Evolutionary conservation across 2,888 invertebrate species (phyloP).

Genomic region (Dicyrtoma fusca): DNA sequence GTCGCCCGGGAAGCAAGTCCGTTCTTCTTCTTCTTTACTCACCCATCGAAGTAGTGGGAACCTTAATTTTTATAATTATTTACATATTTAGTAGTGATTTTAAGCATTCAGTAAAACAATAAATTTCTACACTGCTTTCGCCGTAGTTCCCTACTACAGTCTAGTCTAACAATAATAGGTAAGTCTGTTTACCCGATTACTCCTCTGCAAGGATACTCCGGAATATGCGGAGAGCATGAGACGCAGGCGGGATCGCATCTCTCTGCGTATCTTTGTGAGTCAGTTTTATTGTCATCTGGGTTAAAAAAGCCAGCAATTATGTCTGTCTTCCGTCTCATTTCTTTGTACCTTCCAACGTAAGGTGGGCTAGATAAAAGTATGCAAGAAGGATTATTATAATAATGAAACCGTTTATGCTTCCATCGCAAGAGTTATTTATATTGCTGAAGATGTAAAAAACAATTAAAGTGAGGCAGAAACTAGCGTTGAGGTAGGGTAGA

Average conservation of each 20-base stretch:
- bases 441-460: no score
- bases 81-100: no score
- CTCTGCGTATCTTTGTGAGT: slow-evolving; percentile 38
- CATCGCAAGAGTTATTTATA: no score
- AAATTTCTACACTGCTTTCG: no score
- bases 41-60: slow-evolving; percentile 42
- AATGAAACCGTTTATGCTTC: no score
- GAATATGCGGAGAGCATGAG: slow-evolving; percentile 41
- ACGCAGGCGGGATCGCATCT: slow-evolving; percentile 44
- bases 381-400: no score
- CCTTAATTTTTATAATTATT: no score
- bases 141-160: no score
- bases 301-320: slow-evolving; percentile 50
- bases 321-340: slow-evolving; percentile 45
- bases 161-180: no score
- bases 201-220: slow-evolving; percentile 50
- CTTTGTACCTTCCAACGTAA: slow-evolving; percentile 15
- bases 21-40: slow-evolving; percentile 41
- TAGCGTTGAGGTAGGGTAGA: no score
- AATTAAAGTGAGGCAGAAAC: no score
- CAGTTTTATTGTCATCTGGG: slow-evolving; percentile 50
- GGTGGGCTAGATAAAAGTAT: background rate
- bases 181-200: slow-evolving; percentile 48
- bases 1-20: slow-evolving; percentile 21
- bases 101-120: no score